Percentiles rank a stretch among this genome's conserved stretches.
Conservation (phyloP, 1,140 invertebrate genomes). For the Caerostris darwini region DNA sequence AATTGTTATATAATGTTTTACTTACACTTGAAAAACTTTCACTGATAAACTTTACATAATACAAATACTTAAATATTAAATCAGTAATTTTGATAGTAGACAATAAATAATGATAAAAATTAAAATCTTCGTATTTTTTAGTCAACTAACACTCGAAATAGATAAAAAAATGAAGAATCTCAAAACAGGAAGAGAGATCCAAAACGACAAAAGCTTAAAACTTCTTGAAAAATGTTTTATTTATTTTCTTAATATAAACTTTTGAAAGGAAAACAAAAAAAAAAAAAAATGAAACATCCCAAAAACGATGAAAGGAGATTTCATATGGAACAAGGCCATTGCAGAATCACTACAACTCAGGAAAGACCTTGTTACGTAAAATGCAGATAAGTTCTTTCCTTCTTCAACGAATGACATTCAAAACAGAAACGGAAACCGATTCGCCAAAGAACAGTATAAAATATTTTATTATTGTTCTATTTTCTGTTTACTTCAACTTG, state of each 20-base stretch:
- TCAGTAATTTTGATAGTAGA: too few species aligned
- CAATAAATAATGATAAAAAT: too few species aligned
- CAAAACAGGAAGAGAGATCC: background rate
- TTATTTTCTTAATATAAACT: background rate
- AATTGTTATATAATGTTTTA: too few species aligned
- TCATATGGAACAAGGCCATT: background rate
- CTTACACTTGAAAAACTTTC: too few species aligned
- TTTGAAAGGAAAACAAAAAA: background rate
- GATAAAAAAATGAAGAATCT: too few species aligned
- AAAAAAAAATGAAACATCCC: background rate
- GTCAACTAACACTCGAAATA: too few species aligned
- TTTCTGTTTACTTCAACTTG: background rate
- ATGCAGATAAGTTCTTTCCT: background rate
- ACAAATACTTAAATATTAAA: too few species aligned
- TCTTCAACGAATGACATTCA: background rate
- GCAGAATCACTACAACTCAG: background rate
- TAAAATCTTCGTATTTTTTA: too few species aligned
- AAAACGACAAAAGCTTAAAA: background rate
- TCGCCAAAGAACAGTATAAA: too few species aligned
- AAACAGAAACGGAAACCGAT: background rate
- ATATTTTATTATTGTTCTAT: too few species aligned
- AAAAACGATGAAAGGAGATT: background rate
- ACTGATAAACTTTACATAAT: too few species aligned
- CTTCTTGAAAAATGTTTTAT: background rate
- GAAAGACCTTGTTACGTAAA: background rate